Evolutionary conservation across 2,113 vertebrate species (phyloP), one percentile per base, ranked within the genome.

Genomic region (Leptodactylus fuscus): DNA sequence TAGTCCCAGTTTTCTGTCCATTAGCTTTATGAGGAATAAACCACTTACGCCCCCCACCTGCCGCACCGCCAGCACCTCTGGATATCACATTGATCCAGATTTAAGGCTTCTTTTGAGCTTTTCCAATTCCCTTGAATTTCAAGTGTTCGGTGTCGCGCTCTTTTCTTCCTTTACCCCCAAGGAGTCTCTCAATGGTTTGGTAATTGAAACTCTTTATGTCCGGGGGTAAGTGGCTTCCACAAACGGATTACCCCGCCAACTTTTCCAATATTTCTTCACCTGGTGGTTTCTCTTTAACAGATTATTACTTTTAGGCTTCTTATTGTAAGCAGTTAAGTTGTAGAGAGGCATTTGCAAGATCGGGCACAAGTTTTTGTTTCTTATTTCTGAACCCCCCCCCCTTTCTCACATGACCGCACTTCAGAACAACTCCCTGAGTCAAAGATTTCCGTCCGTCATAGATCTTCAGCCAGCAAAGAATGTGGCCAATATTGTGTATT

Each of bases 1-100:
- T 60, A 20, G 70, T 71, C 62, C 60, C 49, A 13, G 62, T 70
- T 27, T 82, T 83, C 38, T 62, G 70, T 83, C 70, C 82, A 76
- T 76, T 76, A 74, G 70, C 70, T 74, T 83, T 83, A 83, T 75
- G 51, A 83, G 44, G 53, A 83, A 34, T 83, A 48, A 83, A 62
- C 38, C 58, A 46, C 81, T 83, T 44, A 62, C 38, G 41, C 73
- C 82, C 82, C 58, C 58, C 76, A 49, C 82, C 24, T 48, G 82
- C 58, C 12, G 62, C 49, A 8, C 41, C 60, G 55, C 60, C 34
- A 49, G 55, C 49, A 29, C 24, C 73, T 85, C 73, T 13, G 82
- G 73, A 78, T 67, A 51, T 85, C 29, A 36, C 15, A 60, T 51
- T 78, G 73, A 85, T 77, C 82, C 82, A 85, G 55, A 48, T 55